Base-by-base conservation (phyloP, 1,140 invertebrate species). In the Zaprionus africanus region DNA sequence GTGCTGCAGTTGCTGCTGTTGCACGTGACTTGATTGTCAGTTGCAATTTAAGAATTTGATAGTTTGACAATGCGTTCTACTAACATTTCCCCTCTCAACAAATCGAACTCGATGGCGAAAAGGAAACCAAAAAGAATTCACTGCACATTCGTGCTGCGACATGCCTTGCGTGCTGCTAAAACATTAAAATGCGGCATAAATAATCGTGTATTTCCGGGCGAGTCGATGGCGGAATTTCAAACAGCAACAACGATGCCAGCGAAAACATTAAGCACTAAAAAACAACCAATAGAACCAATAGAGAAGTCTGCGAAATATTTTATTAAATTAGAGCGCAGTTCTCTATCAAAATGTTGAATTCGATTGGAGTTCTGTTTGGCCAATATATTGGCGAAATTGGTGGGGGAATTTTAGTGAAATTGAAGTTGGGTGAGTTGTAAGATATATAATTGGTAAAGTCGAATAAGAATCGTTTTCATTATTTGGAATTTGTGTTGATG, bases 41-140 rank as follows among this genome's bases (percentile, higher is more conserved):
- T 90, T 90, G 85, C 85, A 90, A 90, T 90, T 88, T 90, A 85
- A 82, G 81, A 90, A 90, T 90, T 90, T 85, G 85, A 90, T 90
- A 90, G 85, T 85, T 90, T 85, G 85, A 90, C 85, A 90, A 85
- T 90, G 85, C 85, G 80, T 70, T 87, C 71, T n/a, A 41, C 38
- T 41, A 41, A 41, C 65, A 76, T 65, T 69, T 66, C 54, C 9
- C 60, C 41, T 2, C 1, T 9, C n/a, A 34, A 34, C 31, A 34
- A 46, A 75, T 57, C 56, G 7, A 49, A 49, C n/a, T 24, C 22
- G 12, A 24, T 24, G 13, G 19, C 24, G 22, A 24, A 19, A 19
- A 51, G 9, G 7, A 51, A 51, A 11, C 56, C 58, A 54, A 76
- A 64, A 57, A 56, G 53, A 63, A 36, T 59, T 57, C 56, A 36